Evolutionary conservation across 2,113 vertebrate species (phyloP), one percentile per base, ranked within the genome.

Genomic region (Pithys albifrons): DNA sequence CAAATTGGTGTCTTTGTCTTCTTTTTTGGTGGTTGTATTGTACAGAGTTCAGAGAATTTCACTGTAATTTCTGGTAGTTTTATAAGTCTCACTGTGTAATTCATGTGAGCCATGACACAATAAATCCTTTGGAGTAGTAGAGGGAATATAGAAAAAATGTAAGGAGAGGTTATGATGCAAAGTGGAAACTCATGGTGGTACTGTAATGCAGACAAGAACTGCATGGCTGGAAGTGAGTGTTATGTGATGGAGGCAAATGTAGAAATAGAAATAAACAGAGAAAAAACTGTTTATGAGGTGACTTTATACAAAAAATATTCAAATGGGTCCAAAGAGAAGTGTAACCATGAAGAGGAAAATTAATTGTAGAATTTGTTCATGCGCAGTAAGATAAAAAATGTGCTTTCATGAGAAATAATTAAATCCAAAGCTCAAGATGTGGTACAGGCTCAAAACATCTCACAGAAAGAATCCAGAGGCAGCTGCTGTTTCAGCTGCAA

Each of bases 1-100:
- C 51, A 66, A 58, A 83, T 46, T 46, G 11, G 14, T 85, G 33
- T 4, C 23, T 80, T 12, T 48, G 39, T 48, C 22, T 43, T 87
- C 12, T 22, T 74, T 78, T 67, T 57, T 14, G 14, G 27, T 65
- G 58, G 41, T 1, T 82, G 43, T 22, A 7, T 16, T 45, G 14
- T 16, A 29, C 5, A 33, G 15, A 59, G 23, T 54, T 84, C n/a
- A 51, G 19, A 69, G 59, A 92, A 23, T 0, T 41, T 28, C 49
- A 69, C 24, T 25, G 3, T 35, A 3, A 66, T 49, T 73, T 84
- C 65, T 78, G 29, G 10, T 27, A 17, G 27, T 13, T 87, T 62
- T 62, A 0, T 2, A 27, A 43, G 39, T 41, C 22, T 51, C 46
- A 28, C 16, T 20, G 27, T 0, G 0, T 31, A 14, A 9, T 72